These are phyloP conservation scores for Drosophila lacertosa DNA, from an alignment of 1,140 invertebrate genomes.

Conservation along the genomic window DNA sequence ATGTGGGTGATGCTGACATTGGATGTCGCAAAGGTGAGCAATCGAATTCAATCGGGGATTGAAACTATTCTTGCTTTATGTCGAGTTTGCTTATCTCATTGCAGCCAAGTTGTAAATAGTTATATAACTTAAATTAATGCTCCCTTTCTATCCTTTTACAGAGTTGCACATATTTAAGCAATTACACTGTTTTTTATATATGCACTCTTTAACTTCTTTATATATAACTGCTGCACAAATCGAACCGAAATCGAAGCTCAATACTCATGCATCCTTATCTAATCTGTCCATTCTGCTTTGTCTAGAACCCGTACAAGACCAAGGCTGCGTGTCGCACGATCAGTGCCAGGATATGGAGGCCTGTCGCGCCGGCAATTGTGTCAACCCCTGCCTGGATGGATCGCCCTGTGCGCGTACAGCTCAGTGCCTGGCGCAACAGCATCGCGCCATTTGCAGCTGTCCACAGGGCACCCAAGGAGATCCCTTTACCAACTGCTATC, in stretches of 20 bases:
- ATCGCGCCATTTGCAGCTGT: conserved; percentile 91
- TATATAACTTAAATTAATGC: conserved; percentile 15
- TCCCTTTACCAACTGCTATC: conserved; percentile 91
- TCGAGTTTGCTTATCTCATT: conserved; percentile 75
- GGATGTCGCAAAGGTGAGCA: conserved; percentile 88
- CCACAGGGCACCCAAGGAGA: conserved; percentile 90
- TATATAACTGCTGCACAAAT: conserved; percentile 60
- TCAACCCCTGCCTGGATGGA: conserved; percentile 90
- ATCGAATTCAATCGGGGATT: neutral
- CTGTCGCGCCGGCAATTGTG: conserved; percentile 90
- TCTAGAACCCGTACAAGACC: conserved; percentile 85
- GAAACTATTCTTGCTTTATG: conserved; percentile 44
- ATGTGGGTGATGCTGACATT: conserved; percentile 92
- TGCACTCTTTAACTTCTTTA: conserved; percentile 77
- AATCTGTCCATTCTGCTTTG: conserved; percentile 3
- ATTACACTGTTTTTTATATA: conserved; percentile 46
- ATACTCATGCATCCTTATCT: neutral
- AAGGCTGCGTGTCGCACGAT: conserved; percentile 88
- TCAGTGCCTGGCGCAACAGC: conserved; percentile 90
- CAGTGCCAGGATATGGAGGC: conserved; percentile 90
- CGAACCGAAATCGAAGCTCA: neutral
- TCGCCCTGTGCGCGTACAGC: conserved; percentile 92
- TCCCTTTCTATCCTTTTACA: conserved; percentile 13
- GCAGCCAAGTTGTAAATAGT: conserved; percentile 57
- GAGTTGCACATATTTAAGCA: conserved; percentile 59